Evolutionary conservation across 2,113 vertebrate species (phyloP).

Genomic region (Asarcornis scutulata): DNA sequence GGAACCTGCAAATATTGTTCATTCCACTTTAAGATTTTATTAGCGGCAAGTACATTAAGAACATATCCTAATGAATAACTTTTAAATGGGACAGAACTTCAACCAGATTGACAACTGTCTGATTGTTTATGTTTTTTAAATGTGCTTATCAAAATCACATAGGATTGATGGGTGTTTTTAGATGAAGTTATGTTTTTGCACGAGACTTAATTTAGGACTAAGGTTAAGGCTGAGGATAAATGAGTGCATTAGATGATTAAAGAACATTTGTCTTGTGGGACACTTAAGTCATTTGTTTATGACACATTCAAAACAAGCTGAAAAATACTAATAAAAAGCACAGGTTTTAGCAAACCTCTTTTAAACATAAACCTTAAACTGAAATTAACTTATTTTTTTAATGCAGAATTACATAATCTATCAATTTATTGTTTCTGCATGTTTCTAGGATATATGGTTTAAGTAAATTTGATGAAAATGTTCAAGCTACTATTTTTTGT

Average conservation of each 20-base stretch:
- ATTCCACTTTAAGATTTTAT: constrained; percentile 67
- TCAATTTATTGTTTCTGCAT: not conserved
- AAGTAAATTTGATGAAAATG: constrained; percentile 17
- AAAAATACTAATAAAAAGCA: constrained; percentile 67
- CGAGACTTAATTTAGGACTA: constrained; percentile 88
- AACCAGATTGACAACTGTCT: constrained; percentile 80
- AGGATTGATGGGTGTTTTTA: constrained; percentile 86
- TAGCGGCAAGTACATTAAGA: constrained; percentile 54
- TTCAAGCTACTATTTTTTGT: not conserved
- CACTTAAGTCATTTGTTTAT: constrained; percentile 85
- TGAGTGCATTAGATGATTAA: constrained; percentile 93
- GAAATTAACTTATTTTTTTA: constrained; percentile 46
- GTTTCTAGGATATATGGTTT: constrained; percentile 28
- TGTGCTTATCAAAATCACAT: constrained; percentile 78
- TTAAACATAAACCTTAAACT: constrained; percentile 55
- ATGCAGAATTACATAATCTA: constrained; percentile 50
- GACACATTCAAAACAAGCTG: constrained; percentile 78
- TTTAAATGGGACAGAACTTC: constrained; percentile 72
- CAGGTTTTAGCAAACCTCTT: constrained; percentile 56
- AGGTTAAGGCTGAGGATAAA: constrained; percentile 87
- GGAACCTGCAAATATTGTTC: constrained; percentile 31
- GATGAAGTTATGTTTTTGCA: constrained; percentile 85
- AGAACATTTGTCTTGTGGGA: constrained; percentile 88
- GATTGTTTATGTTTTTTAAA: constrained; percentile 82
- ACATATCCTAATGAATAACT: constrained; percentile 62